Evolutionary conservation across 2,888 invertebrate genomes (phyloP).

Genomic region (Eupithecia centaureata): DNA sequence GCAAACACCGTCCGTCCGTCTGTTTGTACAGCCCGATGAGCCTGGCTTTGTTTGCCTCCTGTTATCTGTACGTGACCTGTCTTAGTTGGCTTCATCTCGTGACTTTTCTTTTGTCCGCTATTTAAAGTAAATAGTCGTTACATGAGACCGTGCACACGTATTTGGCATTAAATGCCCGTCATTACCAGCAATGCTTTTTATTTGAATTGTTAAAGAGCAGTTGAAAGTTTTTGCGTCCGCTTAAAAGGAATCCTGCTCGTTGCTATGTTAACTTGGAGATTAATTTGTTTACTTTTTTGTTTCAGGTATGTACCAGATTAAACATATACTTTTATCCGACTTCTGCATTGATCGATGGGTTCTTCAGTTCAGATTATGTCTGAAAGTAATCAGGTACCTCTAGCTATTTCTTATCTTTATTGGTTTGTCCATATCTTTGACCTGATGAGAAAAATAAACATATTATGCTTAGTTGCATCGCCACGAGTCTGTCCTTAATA

Average conservation of each 20-base stretch:
- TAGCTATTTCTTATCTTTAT: background rate
- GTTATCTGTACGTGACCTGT: slow-evolving; percentile 69
- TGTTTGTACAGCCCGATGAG: slow-evolving; percentile 74
- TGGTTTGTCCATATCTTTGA: background rate
- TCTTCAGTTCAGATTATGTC: background rate
- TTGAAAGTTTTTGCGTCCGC: slow-evolving; percentile 23
- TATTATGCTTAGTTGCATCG: background rate
- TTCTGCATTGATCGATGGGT: background rate
- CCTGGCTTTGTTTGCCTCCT: slow-evolving; percentile 58
- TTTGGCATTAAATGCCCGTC: slow-evolving; percentile 50
- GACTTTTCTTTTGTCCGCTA: slow-evolving; percentile 57
- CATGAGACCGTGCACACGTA: slow-evolving; percentile 61
- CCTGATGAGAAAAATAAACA: background rate
- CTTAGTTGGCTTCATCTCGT: slow-evolving; percentile 53
- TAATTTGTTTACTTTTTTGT: slow-evolving; percentile 46
- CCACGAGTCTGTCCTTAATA: background rate
- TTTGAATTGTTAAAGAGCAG: slow-evolving; percentile 29
- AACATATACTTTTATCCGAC: background rate
- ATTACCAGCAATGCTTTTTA: slow-evolving; percentile 39
- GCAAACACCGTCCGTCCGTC: slow-evolving; percentile 66
- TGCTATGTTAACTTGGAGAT: slow-evolving; percentile 20
- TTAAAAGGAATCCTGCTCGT: slow-evolving; percentile 15
- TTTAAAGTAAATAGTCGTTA: slow-evolving; percentile 55
- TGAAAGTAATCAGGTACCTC: background rate
- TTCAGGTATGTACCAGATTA: slow-evolving; percentile 57